Percentiles rank a stretch among this genome's conserved stretches.
Evolutionary conservation across 2,797 vertebrate species (phyloP).

Genomic region (Manis javanica): DNA sequence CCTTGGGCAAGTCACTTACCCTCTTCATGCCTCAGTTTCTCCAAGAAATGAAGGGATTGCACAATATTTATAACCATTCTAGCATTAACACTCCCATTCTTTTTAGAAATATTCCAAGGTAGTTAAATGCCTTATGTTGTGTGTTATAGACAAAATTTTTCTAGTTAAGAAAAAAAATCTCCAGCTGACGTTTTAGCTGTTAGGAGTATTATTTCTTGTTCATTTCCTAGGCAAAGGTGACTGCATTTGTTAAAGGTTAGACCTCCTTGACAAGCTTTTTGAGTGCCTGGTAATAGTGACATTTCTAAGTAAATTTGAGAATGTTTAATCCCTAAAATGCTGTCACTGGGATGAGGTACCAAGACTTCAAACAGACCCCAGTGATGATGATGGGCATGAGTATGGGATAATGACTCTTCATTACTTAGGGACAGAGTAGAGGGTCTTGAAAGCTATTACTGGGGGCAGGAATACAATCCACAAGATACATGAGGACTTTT

Average conservation of each 20-base stretch:
- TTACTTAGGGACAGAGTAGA: not conserved
- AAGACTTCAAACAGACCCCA: not conserved
- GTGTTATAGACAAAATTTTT: not conserved
- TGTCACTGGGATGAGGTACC: not conserved
- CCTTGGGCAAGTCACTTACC: not conserved
- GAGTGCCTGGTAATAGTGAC: not conserved
- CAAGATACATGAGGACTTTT: not conserved
- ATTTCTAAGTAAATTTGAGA: constrained; percentile 18
- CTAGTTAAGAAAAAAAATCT: not conserved
- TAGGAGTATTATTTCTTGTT: not conserved
- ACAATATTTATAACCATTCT: not conserved
- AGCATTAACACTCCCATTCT: not conserved
- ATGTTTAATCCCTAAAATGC: not conserved
- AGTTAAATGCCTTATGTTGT: not conserved
- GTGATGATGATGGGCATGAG: not conserved
- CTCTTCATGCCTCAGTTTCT: not conserved
- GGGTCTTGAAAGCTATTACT: not conserved
- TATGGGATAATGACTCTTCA: not conserved
- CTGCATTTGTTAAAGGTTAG: not conserved
- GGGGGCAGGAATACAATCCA: not conserved
- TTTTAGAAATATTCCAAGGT: not conserved
- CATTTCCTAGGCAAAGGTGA: not conserved
- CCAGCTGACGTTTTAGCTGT: not conserved
- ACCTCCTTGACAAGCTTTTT: not conserved
- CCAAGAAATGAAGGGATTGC: not conserved